Evolutionary conservation across 2,888 invertebrate genomes (phyloP), one percentile per base, ranked within the genome.

Genomic region (Scelioninae gen. 1): DNA sequence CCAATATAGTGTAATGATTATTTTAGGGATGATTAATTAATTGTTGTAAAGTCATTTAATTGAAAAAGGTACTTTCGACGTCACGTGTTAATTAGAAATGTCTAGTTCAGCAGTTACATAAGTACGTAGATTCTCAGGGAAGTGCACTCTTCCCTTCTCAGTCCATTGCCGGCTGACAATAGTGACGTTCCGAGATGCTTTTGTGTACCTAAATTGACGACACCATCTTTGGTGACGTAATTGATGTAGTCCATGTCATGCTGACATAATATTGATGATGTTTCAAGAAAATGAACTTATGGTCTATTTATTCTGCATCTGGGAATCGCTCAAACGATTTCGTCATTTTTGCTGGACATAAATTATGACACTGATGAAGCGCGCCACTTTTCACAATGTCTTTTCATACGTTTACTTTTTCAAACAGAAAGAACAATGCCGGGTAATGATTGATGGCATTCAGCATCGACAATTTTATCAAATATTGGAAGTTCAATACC

Each of bases 61-160:
- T 47, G 51, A 58, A 76, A 76, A 76, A 69, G 60, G 53, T 49
- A 53, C 49, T 66, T 66, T 55, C 58, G 51, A 66, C 62, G 58
- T 82, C 76, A 76, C 76, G 65, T 71, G 71, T 77, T 82, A 82
- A 82, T 82, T 76, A 77, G 66, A 82, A 82, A 82, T 66, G 82
- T 82, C 77, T 65, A 68, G 66, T 77, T 77, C 77, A 72, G 82
- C 66, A 72, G 82, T 82, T 82, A 65, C 78, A 58, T 83, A 75
- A 82, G 68, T 74, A 63, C 69, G 63, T 32, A 66, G 58, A 69
- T 68, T 78, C 77, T 74, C 56, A 78, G 68, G 53, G 77, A 75
- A 75, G 69, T 65, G 45, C 43, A 65, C 47, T 82, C 77, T 66
- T 72, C 77, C 63, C 60, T 60, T 63, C 58, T 63, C 47, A 74